Evolutionary conservation across 2,888 invertebrate genomes (phyloP).

Genomic region (Encarsia formosa): DNA sequence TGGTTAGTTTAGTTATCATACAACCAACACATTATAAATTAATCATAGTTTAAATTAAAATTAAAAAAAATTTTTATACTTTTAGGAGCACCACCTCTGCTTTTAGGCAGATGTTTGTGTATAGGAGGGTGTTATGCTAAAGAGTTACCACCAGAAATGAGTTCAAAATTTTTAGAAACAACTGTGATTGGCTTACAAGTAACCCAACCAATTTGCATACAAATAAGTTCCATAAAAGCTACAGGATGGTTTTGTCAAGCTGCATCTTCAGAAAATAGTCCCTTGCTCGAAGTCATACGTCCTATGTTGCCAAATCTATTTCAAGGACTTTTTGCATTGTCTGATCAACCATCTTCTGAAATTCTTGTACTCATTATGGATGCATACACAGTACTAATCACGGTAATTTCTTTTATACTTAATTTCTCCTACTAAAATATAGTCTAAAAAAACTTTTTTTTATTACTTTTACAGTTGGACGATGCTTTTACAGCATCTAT

Average conservation of each 20-base stretch:
- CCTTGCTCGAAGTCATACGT: constrained; percentile 36
- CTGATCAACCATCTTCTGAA: constrained; percentile 42
- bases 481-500: constrained; percentile 60
- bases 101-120: constrained; percentile 58
- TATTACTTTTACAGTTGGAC: constrained; percentile 58
- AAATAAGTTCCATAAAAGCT: constrained; percentile 56
- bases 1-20: constrained; percentile 39
- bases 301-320: constrained; percentile 44
- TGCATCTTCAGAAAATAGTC: constrained; percentile 33
- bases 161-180: constrained; percentile 53
- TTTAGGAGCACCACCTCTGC: constrained; percentile 52
- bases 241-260: constrained; percentile 53
- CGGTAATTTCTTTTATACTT: constrained; percentile 34
- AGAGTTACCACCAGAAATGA: constrained; percentile 53
- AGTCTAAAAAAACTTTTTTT: no score
- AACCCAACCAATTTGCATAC: constrained; percentile 54
- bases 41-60: background rate
- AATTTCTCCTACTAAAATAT: no score
- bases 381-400: constrained; percentile 40
- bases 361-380: constrained; percentile 44
- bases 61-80: background rate
- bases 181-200: constrained; percentile 56
- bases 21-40: background rate
- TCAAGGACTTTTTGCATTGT: constrained; percentile 43
- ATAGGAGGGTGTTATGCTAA: constrained; percentile 55